These are phyloP conservation scores for Acestrorhynchus altus DNA, from an alignment of 2,797 vertebrate genomes.

Conservation along the genomic window DNA sequence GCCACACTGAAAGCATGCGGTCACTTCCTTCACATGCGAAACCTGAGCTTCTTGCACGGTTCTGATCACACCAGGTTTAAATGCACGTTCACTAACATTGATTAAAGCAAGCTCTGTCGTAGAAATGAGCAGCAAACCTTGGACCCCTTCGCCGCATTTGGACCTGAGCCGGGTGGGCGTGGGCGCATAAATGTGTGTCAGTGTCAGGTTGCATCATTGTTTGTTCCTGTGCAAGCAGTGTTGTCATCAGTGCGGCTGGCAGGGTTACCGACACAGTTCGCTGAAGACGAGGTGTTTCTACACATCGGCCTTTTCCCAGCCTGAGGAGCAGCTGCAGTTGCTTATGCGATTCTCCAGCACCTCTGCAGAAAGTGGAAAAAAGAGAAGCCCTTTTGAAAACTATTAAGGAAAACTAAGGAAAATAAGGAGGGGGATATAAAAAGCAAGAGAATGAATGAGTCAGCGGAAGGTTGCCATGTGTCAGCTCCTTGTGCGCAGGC, in stretches of 20 bases:
- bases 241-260: conserved; percentile 9
- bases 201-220: conserved; percentile 26
- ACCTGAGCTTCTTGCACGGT: neutral
- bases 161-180: neutral
- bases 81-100: neutral
- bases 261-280: conserved; percentile 16
- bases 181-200: conserved; percentile 15
- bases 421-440: conserved; percentile 40
- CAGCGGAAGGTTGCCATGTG: conserved; percentile 63
- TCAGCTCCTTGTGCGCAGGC: conserved; percentile 54
- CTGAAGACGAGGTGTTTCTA: neutral
- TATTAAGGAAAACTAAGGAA: conserved; percentile 45
- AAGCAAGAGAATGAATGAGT: conserved; percentile 56
- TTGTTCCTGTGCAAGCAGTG: conserved; percentile 13
- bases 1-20: neutral
- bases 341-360: conserved; percentile 29
- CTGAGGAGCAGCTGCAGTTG: conserved; percentile 3
- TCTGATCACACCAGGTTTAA: neutral
- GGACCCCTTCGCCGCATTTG: neutral
- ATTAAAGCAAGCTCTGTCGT: conserved; percentile 9
- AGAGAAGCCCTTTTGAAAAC: conserved; percentile 46
- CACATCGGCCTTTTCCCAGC: neutral
- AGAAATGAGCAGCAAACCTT: neutral
- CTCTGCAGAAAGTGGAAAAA: conserved; percentile 31
- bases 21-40: neutral